Base-by-base conservation (phyloP, 2,797 vertebrate species). In the Anas bernieri region DNA sequence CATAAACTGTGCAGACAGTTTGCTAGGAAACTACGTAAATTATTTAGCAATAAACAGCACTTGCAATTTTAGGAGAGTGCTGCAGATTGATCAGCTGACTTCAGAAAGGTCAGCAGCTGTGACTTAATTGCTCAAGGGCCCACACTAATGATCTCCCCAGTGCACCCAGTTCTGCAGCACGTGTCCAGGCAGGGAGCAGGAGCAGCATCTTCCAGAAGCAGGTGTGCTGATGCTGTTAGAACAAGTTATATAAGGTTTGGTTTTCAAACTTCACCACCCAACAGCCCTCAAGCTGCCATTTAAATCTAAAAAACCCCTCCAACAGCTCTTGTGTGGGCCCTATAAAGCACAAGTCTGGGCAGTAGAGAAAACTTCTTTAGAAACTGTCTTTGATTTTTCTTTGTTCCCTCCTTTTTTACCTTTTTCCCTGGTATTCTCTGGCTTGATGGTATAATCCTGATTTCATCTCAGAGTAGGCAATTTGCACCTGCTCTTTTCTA, bases 101-200 rank as follows among this genome's bases (percentile, higher is more conserved):
- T 91, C 55, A 80, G 89, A 92, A 86, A 73, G 81, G 68, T 73
- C 80, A 70, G 67, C 61, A 81, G 81, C 74, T 4, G 1, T 17
- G 76, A 23, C 56, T 74, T 94, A 72, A 77, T 81, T 86, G 52
- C 56, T 37, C n/a, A 58, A 90, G 43, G 67, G 33, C 16, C 75
- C 45, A 22, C 70, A 22, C 17, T 74, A 11, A 25, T 23, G 79
- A 64, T 62, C 14, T 45, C 56, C 50, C n/a, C 30, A 3, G 6
- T 3, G 16, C 1, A 4, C 17, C 50, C 39, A 0, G 0, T 31
- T 78, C 82, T 12, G 68, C 7, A 12, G 39, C 1, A 6, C 0
- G 0, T 0, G 2, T 4, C 10, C 37, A 61, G 48, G 58, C 55
- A 33, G 45, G 28, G n/a, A 83, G 63, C 39, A 52, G 64, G 15